Base-by-base conservation (phyloP, 1,140 invertebrate genomes). In the Lordiphosa mommai region DNA sequence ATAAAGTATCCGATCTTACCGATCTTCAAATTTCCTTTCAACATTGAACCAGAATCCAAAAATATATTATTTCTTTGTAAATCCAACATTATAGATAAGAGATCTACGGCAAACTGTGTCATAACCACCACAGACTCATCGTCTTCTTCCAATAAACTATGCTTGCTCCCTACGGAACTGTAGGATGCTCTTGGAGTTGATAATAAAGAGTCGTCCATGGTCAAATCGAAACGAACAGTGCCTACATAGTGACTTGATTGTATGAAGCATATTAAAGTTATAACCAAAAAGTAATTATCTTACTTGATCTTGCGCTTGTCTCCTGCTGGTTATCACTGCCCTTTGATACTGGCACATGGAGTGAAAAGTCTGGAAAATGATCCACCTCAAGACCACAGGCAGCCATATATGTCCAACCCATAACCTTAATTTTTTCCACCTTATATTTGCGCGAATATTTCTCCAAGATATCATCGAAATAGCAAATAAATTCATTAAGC, bases 371-470 rank as follows among this genome's bases (percentile, higher is more conserved):
- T 0, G 61, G 33, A 7, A 38, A 33, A 8, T 60, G 38, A 0
- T 71, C 58, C 20, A 8, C 30, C 2, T 95, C 92, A 4, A 98
- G 89, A 1, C 96, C 96, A 87, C 95, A 96, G 0, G 96, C 96
- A n/a, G 95, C 96, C 96, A 98, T 97, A 72, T 97, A 98, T 0
- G 96, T 97, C 89, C 94, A 95, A 27, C 96, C 93, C 34, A 95
- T 95, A 27, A 97, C 93, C 91, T 98, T 98, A 8, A 98, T 98
- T 89, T 96, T 97, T 74, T 96, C 95, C 1, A 96, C 92, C 61
- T 90, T 88, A 14, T 32, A 74, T 12, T 59, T 67, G 17, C 46
- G 41, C 37, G 59, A 43, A 63, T 27, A 76, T 5, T 46, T 13
- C 12, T 36, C 13, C 14, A 74, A n/a, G 0, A 74, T 34, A 32